Base-by-base conservation (phyloP, 2,113 vertebrate genomes). In the Sinocyclocheilus anophthalmus region DNA sequence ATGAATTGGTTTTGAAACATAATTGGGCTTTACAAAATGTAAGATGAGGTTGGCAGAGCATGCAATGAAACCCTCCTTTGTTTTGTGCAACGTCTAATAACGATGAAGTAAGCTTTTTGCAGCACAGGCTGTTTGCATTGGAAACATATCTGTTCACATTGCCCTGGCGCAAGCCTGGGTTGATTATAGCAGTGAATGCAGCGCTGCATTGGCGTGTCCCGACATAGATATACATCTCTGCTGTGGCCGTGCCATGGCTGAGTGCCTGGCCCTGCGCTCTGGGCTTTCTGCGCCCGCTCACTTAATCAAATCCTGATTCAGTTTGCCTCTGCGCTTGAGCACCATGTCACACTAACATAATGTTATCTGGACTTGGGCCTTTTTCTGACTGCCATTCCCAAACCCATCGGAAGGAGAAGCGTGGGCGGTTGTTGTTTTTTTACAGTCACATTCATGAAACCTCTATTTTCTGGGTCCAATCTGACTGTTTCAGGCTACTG, bases 321-420 rank as follows among this genome's bases (percentile, higher is more conserved):
- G 75, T 59, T 55, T 48, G 84, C 84, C 76, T 85, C 42, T 69
- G 69, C 24, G 76, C 76, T 82, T 85, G 50, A 86, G 73, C 59
- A 50, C 79, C 84, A 90, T 84, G 86, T 88, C 85, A 88, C 70
- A 80, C 70, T 81, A 88, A 88, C 63, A 90, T 24, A 76, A 72
- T 57, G 81, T 86, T 84, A 81, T 81, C 86, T 84, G 69, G n/a
- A 16, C 61, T 48, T 50, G 18, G 18, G 61, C 39, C 59, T 82
- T 82, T 82, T 82, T 48, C 80, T 82, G 80, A 80, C 42, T 70
- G 65, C 75, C 48, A 73, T 85, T 63, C 33, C 65, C 30, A 84
- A 84, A 63, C 76, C 82, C 70, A 84, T 78, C 75, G 75, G 81
- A 65, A 73, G 22, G 59, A n/a, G n/a, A n/a, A n/a, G 30, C n/a